phyloP scores from a whole-genome alignment of 1,140 invertebrate genomes.

The Asbolus verrucosus region DNA sequence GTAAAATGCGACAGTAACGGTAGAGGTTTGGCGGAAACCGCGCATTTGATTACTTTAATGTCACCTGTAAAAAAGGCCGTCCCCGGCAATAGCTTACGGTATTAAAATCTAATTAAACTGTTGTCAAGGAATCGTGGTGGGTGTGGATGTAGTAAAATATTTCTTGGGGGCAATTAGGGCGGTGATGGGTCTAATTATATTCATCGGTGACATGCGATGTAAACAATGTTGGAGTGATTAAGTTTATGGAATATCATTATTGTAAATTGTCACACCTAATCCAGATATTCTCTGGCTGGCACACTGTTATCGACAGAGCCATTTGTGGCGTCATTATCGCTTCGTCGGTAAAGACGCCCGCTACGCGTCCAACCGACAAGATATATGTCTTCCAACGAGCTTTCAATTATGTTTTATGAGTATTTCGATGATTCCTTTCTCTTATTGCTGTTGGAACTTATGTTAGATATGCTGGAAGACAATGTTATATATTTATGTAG shows the following conservation, averaged over 20 bases:
- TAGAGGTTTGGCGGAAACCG: not conserved
- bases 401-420: constrained; percentile 59
- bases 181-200: not conserved
- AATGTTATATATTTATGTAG: constrained; percentile 17
- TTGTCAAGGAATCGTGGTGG: too few relatives aligned
- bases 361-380: constrained; percentile 49
- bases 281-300: constrained; percentile 45
- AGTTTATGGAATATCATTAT: constrained; percentile 42
- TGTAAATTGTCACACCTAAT: constrained; percentile 43
- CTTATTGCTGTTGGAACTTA: constrained; percentile 42
- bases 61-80: constrained; percentile 1
- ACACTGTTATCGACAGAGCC: constrained; percentile 55
- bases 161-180: not conserved
- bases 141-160: constrained; percentile 6
- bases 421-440: constrained; percentile 46
- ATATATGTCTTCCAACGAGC: constrained; percentile 57
- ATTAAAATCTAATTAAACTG: constrained; percentile 30
- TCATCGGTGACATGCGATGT: not conserved
- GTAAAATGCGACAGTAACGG: not conserved
- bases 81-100: constrained; percentile 4
- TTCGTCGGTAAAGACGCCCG: constrained; percentile 50
- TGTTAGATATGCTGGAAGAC: constrained; percentile 4
- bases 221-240: constrained; percentile 35
- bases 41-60: constrained; percentile 22
- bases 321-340: constrained; percentile 58